Evolutionary conservation across 2,113 vertebrate species (phyloP).

Genomic region (Sigmodon hispidus): DNA sequence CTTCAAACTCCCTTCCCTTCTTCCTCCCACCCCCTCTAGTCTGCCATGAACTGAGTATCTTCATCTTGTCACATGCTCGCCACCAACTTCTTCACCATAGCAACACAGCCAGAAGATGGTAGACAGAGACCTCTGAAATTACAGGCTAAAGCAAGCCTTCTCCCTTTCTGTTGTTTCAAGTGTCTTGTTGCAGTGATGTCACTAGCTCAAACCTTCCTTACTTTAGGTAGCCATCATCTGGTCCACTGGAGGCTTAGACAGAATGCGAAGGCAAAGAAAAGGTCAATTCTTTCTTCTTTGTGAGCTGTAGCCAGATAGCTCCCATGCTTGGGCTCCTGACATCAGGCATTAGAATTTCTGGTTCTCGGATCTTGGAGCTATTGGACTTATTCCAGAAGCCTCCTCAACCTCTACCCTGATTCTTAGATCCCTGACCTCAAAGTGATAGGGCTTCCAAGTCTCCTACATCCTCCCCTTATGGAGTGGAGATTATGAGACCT

Average conservation of each 20-base stretch:
- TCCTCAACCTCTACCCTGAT: not conserved
- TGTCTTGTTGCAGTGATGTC: not conserved
- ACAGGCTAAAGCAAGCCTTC: not conserved
- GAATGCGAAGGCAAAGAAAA: not conserved
- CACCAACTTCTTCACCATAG: not conserved
- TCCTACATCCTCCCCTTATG: not conserved
- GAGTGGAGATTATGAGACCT: not conserved
- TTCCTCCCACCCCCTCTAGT: too few relatives aligned
- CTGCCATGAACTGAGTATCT: not conserved
- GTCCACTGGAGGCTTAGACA: not conserved
- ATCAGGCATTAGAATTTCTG: not conserved
- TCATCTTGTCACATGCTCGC: not conserved
- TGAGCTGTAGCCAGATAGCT: not conserved
- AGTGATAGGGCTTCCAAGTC: not conserved
- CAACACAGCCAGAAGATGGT: not conserved
- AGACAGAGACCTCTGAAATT: not conserved
- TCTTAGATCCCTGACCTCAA: not conserved
- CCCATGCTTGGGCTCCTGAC: not conserved
- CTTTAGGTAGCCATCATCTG: not conserved
- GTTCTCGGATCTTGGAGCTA: not conserved
- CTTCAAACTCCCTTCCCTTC: not conserved
- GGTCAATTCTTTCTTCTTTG: not conserved
- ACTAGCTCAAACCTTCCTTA: not conserved
- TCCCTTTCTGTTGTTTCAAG: not conserved
- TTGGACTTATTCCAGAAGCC: not conserved